Base-by-base conservation (phyloP, 2,888 invertebrate genomes). In the Lycaena phlaeas region DNA sequence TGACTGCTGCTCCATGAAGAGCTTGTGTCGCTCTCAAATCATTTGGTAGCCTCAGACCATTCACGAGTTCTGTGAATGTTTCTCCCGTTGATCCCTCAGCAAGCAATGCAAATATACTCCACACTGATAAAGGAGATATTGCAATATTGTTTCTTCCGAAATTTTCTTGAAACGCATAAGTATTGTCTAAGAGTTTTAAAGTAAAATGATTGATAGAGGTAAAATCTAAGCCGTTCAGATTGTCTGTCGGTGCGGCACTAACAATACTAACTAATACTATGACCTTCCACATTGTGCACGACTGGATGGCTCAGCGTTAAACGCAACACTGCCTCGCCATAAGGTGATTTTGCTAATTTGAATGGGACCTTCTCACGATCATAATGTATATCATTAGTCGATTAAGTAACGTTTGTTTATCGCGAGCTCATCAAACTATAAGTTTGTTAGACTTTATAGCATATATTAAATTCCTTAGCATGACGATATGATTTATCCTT, bases 81-180 rank as follows among this genome's bases (percentile, higher is more conserved):
- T 76, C 67, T 1, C 79, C 81, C 0, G 81, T 56, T 0, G 81
- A 74, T 38, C 77, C 81, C 60, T 82, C 81, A 2, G 82, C 76
- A 10, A 82, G 54, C 4, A 84, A 52, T 0, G 84, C 59, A 50
- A 81, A 75, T 14, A 79, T 59, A 38, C 70, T 77, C 85, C 85
- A 85, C 2, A 79, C 59, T 1, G 85, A 84, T 1, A 84, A 42
- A 0, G 84, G 84, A 1, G 82, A 78, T 37, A 81, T 51, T 0
- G 71, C 79, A 4, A 76, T 53, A 46, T 82, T 82, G 17, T 64
- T 68, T 1, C 51, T 59, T 2, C 71, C 77, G 40, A 73, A 78
- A 49, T 66, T 73, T 2, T 79, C 75, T 64, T 76, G 71, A 25
- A 56, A 69, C 3, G 70, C 63, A 51, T 72, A 74, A 1, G 72